Evolutionary conservation across 2,797 vertebrate species (phyloP).

Genomic region (Graptemys geographica): DNA sequence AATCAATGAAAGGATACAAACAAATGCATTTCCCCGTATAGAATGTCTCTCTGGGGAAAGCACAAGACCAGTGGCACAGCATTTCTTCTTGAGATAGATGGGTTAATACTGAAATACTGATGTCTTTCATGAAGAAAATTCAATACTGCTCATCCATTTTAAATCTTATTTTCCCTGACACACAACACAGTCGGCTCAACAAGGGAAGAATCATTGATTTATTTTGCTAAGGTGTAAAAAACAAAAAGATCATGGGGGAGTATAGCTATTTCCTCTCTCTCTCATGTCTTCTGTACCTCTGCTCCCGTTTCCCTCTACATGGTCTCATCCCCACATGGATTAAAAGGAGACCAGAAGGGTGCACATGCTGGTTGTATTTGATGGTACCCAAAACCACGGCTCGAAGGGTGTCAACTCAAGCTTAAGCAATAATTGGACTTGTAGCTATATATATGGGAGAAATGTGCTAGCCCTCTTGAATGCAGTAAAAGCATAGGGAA

Average conservation of each 20-base stretch:
- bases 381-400: not conserved
- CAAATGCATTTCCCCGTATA: not conserved
- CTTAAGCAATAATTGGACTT: not conserved
- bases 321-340: not conserved
- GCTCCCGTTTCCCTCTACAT: rapidly evolving
- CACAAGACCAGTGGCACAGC: not conserved
- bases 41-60: not conserved
- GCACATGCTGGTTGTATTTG: too few relatives aligned
- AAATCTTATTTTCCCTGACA: not conserved
- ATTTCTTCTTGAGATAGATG: not conserved
- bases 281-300: not conserved
- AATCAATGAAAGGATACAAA: not conserved
- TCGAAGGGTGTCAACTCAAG: not conserved
- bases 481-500: too few relatives aligned
- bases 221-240: not conserved
- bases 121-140: not conserved
- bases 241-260: not conserved
- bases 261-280: not conserved
- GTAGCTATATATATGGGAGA: not conserved
- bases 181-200: not conserved
- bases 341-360: too few relatives aligned
- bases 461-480: not conserved
- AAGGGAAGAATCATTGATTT: not conserved
- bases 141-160: not conserved
- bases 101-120: not conserved